phyloP scores from a whole-genome alignment of 2,888 invertebrate species.

The Zaprionus bogoriensis region DNA sequence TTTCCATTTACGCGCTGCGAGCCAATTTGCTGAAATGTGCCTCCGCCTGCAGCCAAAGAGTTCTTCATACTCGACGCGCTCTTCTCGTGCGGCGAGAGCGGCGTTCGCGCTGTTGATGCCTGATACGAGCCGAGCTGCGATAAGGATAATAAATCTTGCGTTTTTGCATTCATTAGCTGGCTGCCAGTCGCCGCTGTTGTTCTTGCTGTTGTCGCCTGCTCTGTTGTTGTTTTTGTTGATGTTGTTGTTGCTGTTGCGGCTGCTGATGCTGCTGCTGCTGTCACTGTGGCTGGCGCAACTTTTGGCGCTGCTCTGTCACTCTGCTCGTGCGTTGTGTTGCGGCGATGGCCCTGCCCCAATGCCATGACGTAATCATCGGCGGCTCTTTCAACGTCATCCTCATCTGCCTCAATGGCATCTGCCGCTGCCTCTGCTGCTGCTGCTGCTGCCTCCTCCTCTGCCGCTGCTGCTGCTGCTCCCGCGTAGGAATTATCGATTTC shows the following conservation, averaged over 20 bases:
- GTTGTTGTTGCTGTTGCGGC: constrained; percentile 29
- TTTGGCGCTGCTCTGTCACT: constrained; percentile 18
- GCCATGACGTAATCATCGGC: constrained; percentile 62
- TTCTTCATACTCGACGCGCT: constrained; percentile 47
- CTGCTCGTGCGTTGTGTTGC: constrained; percentile 26
- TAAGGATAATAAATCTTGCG: constrained; percentile 72
- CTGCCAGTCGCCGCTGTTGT: constrained; percentile 28
- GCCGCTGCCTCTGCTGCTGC: constrained; percentile 14
- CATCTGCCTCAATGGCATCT: constrained; percentile 25
- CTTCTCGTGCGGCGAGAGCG: constrained; percentile 37
- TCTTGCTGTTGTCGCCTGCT: constrained; percentile 29
- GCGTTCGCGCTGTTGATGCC: constrained; percentile 38
- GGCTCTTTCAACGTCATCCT: constrained; percentile 47
- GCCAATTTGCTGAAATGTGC: constrained; percentile 73
- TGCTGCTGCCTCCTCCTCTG: background rate
- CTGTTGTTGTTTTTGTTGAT: constrained; percentile 27
- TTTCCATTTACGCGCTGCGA: constrained; percentile 70
- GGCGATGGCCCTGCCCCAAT: constrained; percentile 22
- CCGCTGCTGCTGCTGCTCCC: constrained; percentile 38
- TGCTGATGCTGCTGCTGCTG: constrained; percentile 22
- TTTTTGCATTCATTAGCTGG: constrained; percentile 51
- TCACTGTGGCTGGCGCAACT: constrained; percentile 27
- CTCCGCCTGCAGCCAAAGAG: constrained; percentile 30
- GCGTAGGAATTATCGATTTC: constrained; percentile 79
- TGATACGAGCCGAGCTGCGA: constrained; percentile 71